Evolutionary conservation across 2,888 invertebrate genomes (phyloP), one percentile per base, ranked within the genome.

Genomic region (Andrena flavipes): DNA sequence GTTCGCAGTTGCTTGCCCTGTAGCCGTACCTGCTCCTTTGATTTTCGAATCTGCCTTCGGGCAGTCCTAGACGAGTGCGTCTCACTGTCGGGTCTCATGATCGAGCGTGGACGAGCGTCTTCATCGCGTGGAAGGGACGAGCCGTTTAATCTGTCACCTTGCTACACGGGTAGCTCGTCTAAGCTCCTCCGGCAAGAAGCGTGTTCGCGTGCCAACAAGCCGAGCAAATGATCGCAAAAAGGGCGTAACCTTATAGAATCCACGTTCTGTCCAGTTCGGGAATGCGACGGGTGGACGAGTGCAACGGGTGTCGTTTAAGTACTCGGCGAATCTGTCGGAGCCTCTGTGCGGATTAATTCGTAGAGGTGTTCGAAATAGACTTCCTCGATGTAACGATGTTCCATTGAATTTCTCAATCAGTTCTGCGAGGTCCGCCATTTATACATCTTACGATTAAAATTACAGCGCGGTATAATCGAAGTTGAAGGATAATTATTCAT

Each of bases 231-330:
- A 70, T 69, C 63, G 76, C 86, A 89, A 91, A 88, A 88, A 84
- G 78, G 85, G 68, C 56, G 84, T 79, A 84, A 89, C 88, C 91
- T 90, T 90, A 87, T 86, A 88, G 88, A 90, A 91, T 89, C 89
- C 81, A 67, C 80, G 72, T 59, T 4, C 80, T 84, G 85, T 88
- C 90, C 88, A 86, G 89, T 91, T 91, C 82, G 89, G 90, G 90
- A 89, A 90, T 90, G 88, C 80, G 71, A 84, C 72, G 59, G 26
- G 67, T 48, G 56, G 42, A 59, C 70, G 63, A 42, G 67, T 30
- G 42, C 7, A 33, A 30, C 63, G 62, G 26, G 42, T 26, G 51
- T 51, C 68, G 35, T 79, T 68, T 42, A 42, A 33, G 30, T 64
- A 76, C 23, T n/a, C 56, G 64, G 30, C 49, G 35, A 7, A 10